Evolutionary conservation across 1,140 invertebrate genomes (phyloP).

Genomic region (Heliconius nattereri): DNA sequence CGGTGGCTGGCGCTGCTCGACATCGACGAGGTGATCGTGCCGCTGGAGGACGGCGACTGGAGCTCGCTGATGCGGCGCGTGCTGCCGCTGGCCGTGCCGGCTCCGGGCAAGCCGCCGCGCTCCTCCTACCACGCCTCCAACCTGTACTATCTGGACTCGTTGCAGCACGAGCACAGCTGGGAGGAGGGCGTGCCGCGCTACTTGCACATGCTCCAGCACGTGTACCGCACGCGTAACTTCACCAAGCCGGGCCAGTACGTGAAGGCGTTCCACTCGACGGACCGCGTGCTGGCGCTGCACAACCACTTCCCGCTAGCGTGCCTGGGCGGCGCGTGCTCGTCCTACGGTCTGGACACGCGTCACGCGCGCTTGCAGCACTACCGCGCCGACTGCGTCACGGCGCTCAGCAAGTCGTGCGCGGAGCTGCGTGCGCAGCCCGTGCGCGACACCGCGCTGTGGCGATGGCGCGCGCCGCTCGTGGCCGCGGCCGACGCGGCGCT

Average conservation of each 20-base stretch:
- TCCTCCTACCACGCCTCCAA: slow-evolving; percentile 95
- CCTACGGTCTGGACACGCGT: slow-evolving; percentile 90
- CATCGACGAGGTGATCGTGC: slow-evolving; percentile 97
- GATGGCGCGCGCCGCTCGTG: slow-evolving; percentile 89
- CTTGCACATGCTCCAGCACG: slow-evolving; percentile 97
- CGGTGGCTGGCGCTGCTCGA: slow-evolving; percentile 95
- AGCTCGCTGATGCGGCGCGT: slow-evolving; percentile 89
- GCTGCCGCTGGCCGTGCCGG: slow-evolving; percentile 86
- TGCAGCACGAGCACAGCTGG: slow-evolving; percentile 90
- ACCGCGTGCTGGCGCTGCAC: slow-evolving; percentile 93
- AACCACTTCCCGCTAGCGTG: slow-evolving; percentile 96
- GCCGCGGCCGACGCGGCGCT: slow-evolving; percentile 86
- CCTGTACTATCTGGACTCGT: slow-evolving; percentile 96
- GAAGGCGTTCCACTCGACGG: slow-evolving; percentile 96
- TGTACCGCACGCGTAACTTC: slow-evolving; percentile 94
- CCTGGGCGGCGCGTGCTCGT: slow-evolving; percentile 91
- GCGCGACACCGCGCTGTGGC: slow-evolving; percentile 93
- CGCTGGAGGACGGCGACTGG: slow-evolving; percentile 90
- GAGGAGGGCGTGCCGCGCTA: slow-evolving; percentile 92
- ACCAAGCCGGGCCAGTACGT: slow-evolving; percentile 96
- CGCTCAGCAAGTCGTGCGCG: slow-evolving; percentile 91
- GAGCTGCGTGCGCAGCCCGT: slow-evolving; percentile 91
- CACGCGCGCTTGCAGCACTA: slow-evolving; percentile 97
- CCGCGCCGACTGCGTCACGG: slow-evolving; percentile 94
- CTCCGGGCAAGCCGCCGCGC: slow-evolving; percentile 86